phyloP scores from a whole-genome alignment of 2,113 vertebrate genomes.

The Campylomormyrus numenius region DNA sequence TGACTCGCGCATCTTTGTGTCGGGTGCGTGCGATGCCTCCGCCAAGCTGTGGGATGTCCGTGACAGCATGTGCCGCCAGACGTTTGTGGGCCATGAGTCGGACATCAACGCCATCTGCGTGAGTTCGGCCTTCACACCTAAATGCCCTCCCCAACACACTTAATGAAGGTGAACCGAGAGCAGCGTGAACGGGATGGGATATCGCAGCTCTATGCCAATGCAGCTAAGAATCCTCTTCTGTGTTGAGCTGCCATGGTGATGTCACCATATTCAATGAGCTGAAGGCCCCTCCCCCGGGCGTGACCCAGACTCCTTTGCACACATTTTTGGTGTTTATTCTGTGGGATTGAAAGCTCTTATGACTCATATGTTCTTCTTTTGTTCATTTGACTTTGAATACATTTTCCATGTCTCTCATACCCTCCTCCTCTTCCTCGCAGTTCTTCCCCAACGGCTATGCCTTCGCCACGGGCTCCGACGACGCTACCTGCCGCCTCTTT shows the following conservation, averaged over 20 bases:
- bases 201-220: neutral
- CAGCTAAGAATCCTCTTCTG: neutral
- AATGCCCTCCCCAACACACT: neutral
- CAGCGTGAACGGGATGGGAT: neutral
- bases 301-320: neutral
- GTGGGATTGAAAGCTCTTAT: neutral
- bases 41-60: slow-evolving; percentile 84
- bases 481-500: slow-evolving; percentile 83
- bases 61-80: slow-evolving; percentile 85
- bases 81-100: slow-evolving; percentile 69
- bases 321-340: neutral
- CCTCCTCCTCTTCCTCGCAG: slow-evolving; percentile 36
- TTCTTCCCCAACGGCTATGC: slow-evolving; percentile 81
- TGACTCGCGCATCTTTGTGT: slow-evolving; percentile 74
- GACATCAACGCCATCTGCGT: slow-evolving; percentile 75
- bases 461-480: slow-evolving; percentile 81
- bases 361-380: neutral
- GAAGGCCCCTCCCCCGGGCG: neutral
- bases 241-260: neutral
- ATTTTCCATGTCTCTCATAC: neutral
- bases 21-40: slow-evolving; percentile 79
- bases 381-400: neutral
- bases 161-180: neutral
- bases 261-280: neutral
- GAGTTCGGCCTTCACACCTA: slow-evolving; percentile 38